Base-by-base conservation (phyloP, 2,113 vertebrate genomes). In the Chrysochloris asiatica region DNA sequence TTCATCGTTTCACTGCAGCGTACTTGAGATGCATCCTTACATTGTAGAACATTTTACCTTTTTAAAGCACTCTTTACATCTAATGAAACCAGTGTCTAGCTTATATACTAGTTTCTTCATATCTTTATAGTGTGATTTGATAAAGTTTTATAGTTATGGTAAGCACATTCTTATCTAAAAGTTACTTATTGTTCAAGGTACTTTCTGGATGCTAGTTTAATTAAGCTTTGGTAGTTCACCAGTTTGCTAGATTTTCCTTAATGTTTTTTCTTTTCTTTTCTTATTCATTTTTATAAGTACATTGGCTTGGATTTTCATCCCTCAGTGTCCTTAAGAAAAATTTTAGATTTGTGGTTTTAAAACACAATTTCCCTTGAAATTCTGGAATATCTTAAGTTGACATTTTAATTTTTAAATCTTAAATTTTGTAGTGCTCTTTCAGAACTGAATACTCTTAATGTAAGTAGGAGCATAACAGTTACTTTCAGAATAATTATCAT, bases 281-380 rank as follows among this genome's bases (percentile, higher is more conserved):
- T 8, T 50, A 63, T 89, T 83, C 21, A 71, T 85, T 93, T 93
- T 92, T 95, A 75, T 54, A 71, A 69, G 88, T 84, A 71, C 6
- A 78, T 43, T 93, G 61, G 30, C 76, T 83, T 95, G n/a, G 91
- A 89, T 84, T 56, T 91, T 17, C 52, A 81, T 65, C 92, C 94
- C 48, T 72, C 28, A 81, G 0, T 88, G 38, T 81, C 89, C 54
- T 80, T 63, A 85, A 71, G 67, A 90, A 72, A 92, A 77, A 88
- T 61, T 90, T 90, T 69, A 94, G 86, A 90, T 7, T 76, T 89
- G 13, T 81, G 50, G 67, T 69, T 92, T 91, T 86, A 81, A 90
- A 95, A 93, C 38, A 91, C 67, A 69, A 43, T 92, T 82, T 72
- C n/a, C 73, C 86, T 94, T 92, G 85, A 94, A 92, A 75, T 86